Percentiles rank a stretch among this genome's conserved stretches.
Conservation (phyloP, 2,113 vertebrate species). For the Phrynosoma platyrhinos region DNA sequence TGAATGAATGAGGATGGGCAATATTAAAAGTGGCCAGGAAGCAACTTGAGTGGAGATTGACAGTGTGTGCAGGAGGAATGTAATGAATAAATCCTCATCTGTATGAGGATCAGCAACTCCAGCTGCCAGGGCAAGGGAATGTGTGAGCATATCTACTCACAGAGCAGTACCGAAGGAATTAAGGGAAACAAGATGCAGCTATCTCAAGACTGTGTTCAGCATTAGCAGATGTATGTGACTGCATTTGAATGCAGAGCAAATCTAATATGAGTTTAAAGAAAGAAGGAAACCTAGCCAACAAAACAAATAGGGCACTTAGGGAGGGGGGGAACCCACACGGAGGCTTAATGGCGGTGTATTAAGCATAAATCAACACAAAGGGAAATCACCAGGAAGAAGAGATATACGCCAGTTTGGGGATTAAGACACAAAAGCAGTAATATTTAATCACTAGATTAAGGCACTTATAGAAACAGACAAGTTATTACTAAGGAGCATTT, state of each 20-base stretch:
- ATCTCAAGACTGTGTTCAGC: conserved; percentile 45
- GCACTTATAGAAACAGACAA: conserved; percentile 72
- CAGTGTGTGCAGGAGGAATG: not conserved
- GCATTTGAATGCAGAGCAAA: conserved; percentile 66
- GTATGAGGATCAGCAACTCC: not conserved
- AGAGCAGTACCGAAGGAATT: conserved; percentile 46
- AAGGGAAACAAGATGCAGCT: conserved; percentile 62
- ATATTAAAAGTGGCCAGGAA: not conserved
- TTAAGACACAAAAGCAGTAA: conserved; percentile 74
- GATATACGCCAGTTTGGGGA: conserved; percentile 72
- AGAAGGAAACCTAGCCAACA: conserved; percentile 57
- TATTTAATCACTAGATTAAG: conserved; percentile 76
- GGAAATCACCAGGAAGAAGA: conserved; percentile 66
- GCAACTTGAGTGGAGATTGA: not conserved
- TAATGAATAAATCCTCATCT: conserved; percentile 38
- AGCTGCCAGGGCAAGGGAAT: conserved; percentile 29
- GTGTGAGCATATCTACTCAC: conserved; percentile 7
- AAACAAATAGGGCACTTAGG: conserved; percentile 73
- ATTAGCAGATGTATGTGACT: conserved; percentile 53
- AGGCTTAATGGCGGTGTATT: conserved; percentile 75
- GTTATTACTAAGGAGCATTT: conserved; percentile 42
- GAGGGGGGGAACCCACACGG: conserved; percentile 49
- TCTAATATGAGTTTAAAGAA: conserved; percentile 59
- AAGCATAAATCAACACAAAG: conserved; percentile 78
- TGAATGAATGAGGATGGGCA: not conserved